Base-by-base conservation (phyloP, 2,797 vertebrate species). In the Etheostoma nigrum region DNA sequence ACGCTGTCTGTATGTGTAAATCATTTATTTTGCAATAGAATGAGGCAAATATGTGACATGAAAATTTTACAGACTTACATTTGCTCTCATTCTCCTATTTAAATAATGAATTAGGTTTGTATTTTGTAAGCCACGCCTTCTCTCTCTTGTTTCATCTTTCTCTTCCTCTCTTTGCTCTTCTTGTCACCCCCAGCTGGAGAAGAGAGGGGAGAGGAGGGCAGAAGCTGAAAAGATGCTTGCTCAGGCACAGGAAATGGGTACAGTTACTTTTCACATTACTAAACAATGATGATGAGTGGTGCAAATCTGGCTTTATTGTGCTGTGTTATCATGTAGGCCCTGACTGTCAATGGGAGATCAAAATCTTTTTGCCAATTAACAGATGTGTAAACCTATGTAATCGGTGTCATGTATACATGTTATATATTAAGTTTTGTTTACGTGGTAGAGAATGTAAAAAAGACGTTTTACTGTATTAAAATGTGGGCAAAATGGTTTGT, bases 141-240 rank as follows among this genome's bases (percentile, higher is more conserved):
- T 59, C 23, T 61, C n/a, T 63, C 2, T 47, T 16, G 3, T 36
- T 63, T 30, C 6, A 4, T 10, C 6, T 36, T 59, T 51, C 12
- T 60, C 51, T 51, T 5, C 21, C 6, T 66, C 9, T 27, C 7
- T 16, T 18, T 74, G 12, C 53, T 72, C 10, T 54, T n/a, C 23
- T 74, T 13, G 16, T 70, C 18, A 19, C 23, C 63, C 14, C 2
- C 81, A 96, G 95, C 92, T 96, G 68, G 94, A 96, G 53, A 99
- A 98, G 88, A 95, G 97, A 88, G 96, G 94, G 0, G 98, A 99
- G 87, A 96, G 96, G 62, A 94, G 98, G 16, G 97, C 96, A 0
- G 97, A 99, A 86, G 97, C 98, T 0, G 98, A 99, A 90, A 99
- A 96, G 82, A 87, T 96, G 74, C 94, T 99, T 12, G 96, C 96